phyloP scores from a whole-genome alignment of 2,797 vertebrate genomes.

The Argya squamiceps region DNA sequence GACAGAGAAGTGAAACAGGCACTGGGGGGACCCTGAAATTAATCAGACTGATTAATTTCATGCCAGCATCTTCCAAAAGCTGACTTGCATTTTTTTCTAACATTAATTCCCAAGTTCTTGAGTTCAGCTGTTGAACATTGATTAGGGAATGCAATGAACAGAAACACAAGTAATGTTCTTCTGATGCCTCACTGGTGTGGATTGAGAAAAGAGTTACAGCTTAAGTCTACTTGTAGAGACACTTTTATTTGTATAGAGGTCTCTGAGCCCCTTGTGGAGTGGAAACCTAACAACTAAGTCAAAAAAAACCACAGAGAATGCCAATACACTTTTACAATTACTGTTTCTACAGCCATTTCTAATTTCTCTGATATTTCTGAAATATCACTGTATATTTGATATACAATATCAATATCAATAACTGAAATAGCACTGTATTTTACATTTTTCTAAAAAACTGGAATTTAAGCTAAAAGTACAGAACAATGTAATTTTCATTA shows the following conservation, averaged over 20 bases:
- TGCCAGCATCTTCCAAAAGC: not conserved
- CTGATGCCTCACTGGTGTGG: not conserved
- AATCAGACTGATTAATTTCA: not conserved
- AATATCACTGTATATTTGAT: too few species aligned
- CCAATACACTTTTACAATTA: not conserved
- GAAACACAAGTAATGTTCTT: not conserved
- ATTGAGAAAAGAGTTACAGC: not conserved
- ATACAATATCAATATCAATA: too few species aligned
- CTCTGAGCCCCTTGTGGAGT: not conserved
- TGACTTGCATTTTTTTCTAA: fast-evolving
- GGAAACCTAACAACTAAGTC: not conserved
- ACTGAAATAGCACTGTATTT: too few species aligned
- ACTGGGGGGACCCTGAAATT: not conserved
- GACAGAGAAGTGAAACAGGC: not conserved
- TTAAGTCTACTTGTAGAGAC: not conserved
- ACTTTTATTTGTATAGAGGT: not conserved
- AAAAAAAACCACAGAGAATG: not conserved
- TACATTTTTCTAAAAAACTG: not conserved
- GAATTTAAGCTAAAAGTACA: not conserved
- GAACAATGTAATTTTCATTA: not conserved
- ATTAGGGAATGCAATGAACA: not conserved
- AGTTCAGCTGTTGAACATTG: not conserved
- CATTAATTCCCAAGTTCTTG: not conserved
- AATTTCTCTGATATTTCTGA: not conserved
- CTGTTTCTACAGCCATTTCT: not conserved